A percentile compares a stretch with the other conserved stretches of the same genome.
phyloP scores from a whole-genome alignment of 2,797 vertebrate genomes.

The Sebastes taczanowskii region DNA sequence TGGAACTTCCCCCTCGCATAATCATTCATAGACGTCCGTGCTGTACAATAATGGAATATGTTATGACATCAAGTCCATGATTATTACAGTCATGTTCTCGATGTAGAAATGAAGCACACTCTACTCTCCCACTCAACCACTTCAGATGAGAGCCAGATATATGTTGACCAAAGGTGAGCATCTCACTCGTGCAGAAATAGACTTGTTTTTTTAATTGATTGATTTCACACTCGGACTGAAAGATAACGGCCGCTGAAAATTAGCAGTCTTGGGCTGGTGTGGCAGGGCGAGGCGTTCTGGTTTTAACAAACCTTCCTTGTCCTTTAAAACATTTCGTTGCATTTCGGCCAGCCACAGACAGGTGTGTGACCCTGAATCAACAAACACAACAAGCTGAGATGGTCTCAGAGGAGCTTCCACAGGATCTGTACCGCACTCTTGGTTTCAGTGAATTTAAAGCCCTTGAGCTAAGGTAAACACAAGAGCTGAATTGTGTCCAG shows the following conservation, averaged over 20 bases:
- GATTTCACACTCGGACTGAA: not conserved
- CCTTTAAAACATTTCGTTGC: slow-evolving; percentile 24
- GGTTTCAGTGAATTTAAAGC: slow-evolving; percentile 37
- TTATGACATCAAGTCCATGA: slow-evolving; percentile 11
- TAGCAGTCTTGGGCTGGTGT: not conserved
- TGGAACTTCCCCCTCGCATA: not conserved
- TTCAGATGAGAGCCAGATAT: not conserved
- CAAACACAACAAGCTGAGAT: slow-evolving; percentile 18
- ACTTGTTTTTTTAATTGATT: not conserved
- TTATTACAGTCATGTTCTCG: slow-evolving; percentile 21
- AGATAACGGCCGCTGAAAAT: not conserved
- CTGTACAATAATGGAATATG: slow-evolving; percentile 25
- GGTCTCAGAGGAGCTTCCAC: slow-evolving; percentile 23
- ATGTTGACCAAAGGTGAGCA: not conserved
- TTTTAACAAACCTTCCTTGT: slow-evolving; percentile 8
- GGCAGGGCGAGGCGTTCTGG: not conserved
- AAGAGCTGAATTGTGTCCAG: slow-evolving; percentile 10
- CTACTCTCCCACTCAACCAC: slow-evolving; percentile 6
- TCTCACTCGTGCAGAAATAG: not conserved
- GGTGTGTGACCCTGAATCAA: slow-evolving; percentile 34
- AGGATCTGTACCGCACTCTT: slow-evolving; percentile 9
- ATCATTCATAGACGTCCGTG: not conserved
- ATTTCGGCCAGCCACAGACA: slow-evolving; percentile 37
- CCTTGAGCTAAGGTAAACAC: slow-evolving; percentile 37
- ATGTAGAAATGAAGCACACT: slow-evolving; percentile 4